A percentile compares a stretch with the other conserved stretches of the same genome.
These are phyloP conservation scores for Emmelina monodactyla DNA, from an alignment of 2,888 invertebrate species.

Conservation along the genomic window DNA sequence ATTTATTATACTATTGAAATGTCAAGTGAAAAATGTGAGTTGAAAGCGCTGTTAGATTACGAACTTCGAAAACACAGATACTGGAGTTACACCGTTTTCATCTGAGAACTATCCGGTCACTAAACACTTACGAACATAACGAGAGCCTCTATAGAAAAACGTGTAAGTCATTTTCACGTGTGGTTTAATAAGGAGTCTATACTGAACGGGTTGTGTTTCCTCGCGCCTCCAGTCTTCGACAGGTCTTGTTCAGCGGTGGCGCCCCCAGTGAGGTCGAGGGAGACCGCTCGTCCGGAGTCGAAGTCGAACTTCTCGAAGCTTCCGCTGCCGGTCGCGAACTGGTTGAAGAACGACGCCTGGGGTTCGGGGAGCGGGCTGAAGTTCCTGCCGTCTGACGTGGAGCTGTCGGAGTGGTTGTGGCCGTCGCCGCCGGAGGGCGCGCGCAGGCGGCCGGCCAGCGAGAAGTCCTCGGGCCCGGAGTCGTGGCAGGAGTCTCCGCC, in stretches of 20 bases:
- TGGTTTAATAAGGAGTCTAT: conserved; percentile 87
- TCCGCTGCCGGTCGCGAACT: conserved; percentile 39
- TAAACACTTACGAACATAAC: conserved; percentile 15
- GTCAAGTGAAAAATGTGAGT: too few species aligned
- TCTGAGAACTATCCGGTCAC: conserved; percentile 12
- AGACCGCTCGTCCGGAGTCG: conserved; percentile 55
- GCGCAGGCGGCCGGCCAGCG: conserved; percentile 63
- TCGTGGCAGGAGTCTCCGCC: conserved; percentile 80
- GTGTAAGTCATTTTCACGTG: conserved; percentile 64
- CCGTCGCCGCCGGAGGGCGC: conserved; percentile 67
- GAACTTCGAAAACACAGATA: too few species aligned
- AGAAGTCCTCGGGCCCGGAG: conserved; percentile 70
- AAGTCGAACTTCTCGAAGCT: conserved; percentile 60
- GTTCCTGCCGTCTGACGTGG: conserved; percentile 53
- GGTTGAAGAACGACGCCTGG: conserved; percentile 53
- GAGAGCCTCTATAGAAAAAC: conserved; percentile 43
- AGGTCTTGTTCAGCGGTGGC: conserved; percentile 53
- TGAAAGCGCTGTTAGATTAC: too few species aligned
- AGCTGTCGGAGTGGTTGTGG: conserved; percentile 67
- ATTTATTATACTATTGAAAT: conserved; percentile 25
- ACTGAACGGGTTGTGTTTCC: conserved; percentile 85
- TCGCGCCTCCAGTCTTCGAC: conserved; percentile 63
- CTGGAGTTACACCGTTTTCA: too few species aligned
- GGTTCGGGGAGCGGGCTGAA: conserved; percentile 56
- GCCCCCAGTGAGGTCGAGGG: conserved; percentile 53